Conservation (phyloP, 2,113 vertebrate genomes). For the Lasiurus cinereus region DNA sequence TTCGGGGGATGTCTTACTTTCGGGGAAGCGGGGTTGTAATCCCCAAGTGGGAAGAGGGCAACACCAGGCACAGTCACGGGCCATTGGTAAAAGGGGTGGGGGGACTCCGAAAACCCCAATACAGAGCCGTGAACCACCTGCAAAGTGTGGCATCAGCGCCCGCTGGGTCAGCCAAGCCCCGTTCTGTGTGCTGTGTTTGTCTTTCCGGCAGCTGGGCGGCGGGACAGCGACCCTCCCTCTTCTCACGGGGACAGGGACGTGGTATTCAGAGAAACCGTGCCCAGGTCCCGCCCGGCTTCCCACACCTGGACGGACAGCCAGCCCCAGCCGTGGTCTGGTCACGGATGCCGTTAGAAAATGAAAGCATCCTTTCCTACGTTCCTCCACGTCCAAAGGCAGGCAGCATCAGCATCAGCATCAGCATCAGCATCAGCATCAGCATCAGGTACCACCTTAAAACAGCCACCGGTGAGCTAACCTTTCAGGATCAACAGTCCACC, state of each 20-base stretch:
- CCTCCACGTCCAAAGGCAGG: background rate
- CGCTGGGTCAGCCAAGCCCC: background rate
- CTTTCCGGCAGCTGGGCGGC: background rate
- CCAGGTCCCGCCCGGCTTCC: background rate
- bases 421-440: background rate
- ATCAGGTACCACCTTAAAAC: slow-evolving; percentile 76
- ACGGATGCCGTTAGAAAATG: background rate
- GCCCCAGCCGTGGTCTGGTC: background rate
- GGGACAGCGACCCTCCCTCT: background rate
- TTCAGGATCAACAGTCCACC: slow-evolving; percentile 56
- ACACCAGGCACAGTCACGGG: background rate
- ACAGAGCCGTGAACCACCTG: background rate
- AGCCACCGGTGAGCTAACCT: slow-evolving; percentile 69
- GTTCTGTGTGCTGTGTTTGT: background rate
- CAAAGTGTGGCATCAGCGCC: background rate
- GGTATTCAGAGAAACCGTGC: background rate
- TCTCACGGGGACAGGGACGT: background rate
- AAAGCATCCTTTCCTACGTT: slow-evolving; percentile 42
- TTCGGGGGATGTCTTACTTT: no score
- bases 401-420: background rate
- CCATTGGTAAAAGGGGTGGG: no score
- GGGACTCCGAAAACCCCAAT: slow-evolving; percentile 18
- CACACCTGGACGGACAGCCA: no score
- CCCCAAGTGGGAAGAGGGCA: accelerated
- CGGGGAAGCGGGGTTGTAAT: no score